phyloP scores from a whole-genome alignment of 2,113 vertebrate species.

The Oxyruncus cristatus region DNA sequence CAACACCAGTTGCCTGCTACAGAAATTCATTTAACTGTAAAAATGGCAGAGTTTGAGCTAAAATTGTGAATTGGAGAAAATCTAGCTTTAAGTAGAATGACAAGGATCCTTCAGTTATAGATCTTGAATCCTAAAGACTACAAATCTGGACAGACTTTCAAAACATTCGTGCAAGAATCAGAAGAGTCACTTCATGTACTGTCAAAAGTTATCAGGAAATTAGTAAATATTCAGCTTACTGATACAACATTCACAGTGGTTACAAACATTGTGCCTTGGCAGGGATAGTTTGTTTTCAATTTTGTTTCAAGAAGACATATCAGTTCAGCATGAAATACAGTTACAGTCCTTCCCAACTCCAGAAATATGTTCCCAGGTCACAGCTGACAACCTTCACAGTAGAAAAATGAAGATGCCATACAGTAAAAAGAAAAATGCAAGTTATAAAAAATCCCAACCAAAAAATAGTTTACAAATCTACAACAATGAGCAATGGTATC shows the following conservation, averaged over 20 bases:
- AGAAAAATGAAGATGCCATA: background rate
- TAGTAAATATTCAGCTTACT: background rate
- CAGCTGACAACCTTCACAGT: background rate
- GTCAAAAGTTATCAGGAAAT: background rate
- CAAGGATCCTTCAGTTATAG: background rate
- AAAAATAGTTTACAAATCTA: background rate
- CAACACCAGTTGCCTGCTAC: background rate
- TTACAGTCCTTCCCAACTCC: background rate
- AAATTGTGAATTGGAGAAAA: background rate
- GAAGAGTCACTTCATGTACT: background rate
- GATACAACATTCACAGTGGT: background rate
- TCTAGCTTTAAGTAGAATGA: background rate
- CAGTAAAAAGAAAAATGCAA: background rate
- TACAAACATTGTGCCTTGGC: background rate
- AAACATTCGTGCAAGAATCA: background rate
- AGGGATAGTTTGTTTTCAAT: background rate
- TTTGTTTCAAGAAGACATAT: background rate
- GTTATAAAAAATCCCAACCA: background rate
- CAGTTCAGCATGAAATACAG: background rate
- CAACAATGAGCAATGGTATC: background rate
- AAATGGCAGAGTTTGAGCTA: accelerated
- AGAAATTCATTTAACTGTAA: background rate
- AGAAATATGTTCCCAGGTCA: background rate
- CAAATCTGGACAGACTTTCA: background rate
- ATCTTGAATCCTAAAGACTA: background rate